Evolutionary conservation across 2,888 invertebrate species (phyloP).

Genomic region (Exocentrus adspersus): DNA sequence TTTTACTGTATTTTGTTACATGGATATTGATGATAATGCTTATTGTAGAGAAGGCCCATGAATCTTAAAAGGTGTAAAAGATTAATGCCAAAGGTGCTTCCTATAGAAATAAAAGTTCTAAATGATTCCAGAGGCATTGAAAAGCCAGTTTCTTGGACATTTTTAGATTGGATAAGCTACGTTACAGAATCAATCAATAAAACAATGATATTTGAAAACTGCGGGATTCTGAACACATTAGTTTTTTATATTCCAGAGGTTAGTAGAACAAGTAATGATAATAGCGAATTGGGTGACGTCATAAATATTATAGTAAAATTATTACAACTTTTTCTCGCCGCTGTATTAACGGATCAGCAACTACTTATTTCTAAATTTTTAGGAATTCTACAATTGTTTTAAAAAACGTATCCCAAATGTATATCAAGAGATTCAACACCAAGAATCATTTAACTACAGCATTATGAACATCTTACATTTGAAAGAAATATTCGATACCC

Average conservation of each 20-base stretch:
- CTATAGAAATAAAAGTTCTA: slow-evolving; percentile 55
- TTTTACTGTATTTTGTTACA: too few relatives aligned
- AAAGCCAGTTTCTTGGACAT: slow-evolving; percentile 62
- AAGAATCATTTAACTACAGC: slow-evolving; percentile 74
- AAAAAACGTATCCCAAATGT: slow-evolving; percentile 74
- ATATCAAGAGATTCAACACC: slow-evolving; percentile 71
- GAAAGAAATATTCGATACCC: slow-evolving; percentile 78
- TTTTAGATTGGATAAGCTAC: slow-evolving; percentile 78
- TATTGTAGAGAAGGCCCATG: slow-evolving; percentile 21
- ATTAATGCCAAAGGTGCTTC: slow-evolving; percentile 53
- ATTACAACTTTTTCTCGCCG: too few relatives aligned
- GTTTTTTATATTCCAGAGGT: slow-evolving; percentile 77
- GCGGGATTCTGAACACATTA: slow-evolving; percentile 73
- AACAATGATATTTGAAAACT: slow-evolving; percentile 76
- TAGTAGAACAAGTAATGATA: slow-evolving; percentile 34
- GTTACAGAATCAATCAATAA: slow-evolving; percentile 82
- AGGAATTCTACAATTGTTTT: slow-evolving; percentile 78
- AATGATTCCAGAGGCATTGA: slow-evolving; percentile 32
- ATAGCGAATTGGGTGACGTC: too few relatives aligned
- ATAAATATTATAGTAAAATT: too few relatives aligned
- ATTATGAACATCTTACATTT: slow-evolving; percentile 77
- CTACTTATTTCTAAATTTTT: slow-evolving; percentile 36
- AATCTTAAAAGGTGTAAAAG: slow-evolving; percentile 33
- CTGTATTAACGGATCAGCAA: too few relatives aligned
- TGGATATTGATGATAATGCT: too few relatives aligned